phyloP scores from a whole-genome alignment of 2,888 invertebrate genomes.

The Adineta ricciae region DNA sequence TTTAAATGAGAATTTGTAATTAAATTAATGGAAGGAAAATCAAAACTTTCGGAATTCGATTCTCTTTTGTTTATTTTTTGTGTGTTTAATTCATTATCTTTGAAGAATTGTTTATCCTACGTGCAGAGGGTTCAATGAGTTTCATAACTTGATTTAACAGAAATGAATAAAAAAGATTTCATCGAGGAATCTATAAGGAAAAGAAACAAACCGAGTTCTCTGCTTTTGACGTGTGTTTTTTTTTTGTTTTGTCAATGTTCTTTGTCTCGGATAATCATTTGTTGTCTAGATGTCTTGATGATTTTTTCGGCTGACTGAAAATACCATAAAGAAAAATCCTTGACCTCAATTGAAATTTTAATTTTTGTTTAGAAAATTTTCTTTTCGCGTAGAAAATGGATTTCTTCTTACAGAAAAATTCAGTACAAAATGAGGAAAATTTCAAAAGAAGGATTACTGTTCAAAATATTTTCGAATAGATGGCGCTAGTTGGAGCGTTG shows the following conservation, averaged over 20 bases:
- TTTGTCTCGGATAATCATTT: constrained; percentile 5
- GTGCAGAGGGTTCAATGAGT: neutral
- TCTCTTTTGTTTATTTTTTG: neutral
- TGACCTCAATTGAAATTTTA: neutral
- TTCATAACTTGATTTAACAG: neutral
- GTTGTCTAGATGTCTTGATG: neutral
- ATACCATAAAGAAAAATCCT: neutral
- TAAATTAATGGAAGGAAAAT: neutral
- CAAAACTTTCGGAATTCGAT: neutral
- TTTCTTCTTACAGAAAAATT: neutral
- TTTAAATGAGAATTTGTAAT: neutral
- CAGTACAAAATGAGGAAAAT: too few species aligned
- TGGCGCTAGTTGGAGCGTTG: too few species aligned
- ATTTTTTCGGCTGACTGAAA: neutral
- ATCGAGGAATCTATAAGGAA: neutral
- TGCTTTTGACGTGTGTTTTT: neutral
- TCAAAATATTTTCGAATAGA: neutral
- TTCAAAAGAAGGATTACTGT: too few species aligned
- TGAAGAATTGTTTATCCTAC: neutral
- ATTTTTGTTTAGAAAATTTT: neutral
- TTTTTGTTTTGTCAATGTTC: neutral
- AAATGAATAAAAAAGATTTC: neutral
- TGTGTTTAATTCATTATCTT: neutral
- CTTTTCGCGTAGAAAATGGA: neutral
- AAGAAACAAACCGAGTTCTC: neutral